Base-by-base conservation (phyloP, 2,113 vertebrate species). In the Zeus faber region DNA sequence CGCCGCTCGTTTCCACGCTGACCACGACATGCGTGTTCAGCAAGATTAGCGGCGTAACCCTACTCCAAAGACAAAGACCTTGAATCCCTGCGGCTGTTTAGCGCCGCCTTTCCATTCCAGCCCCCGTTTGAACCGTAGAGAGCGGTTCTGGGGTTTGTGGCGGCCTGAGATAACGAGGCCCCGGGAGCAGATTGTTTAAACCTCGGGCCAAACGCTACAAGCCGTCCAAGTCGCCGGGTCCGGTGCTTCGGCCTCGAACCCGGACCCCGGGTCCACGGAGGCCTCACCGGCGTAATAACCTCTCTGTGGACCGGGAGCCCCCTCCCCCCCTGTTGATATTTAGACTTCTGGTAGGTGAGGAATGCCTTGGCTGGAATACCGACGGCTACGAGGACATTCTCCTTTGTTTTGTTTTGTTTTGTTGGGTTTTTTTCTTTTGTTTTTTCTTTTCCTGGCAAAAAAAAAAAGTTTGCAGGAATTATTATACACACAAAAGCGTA, bases 191-290 rank as follows among this genome's bases (percentile, higher is more conserved):
- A 50, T 49, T 54, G 65, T 78, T 83, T 79, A 72, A 76, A 81
- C 60, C 65, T 53, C 65, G 1, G 58, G 70, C 80, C 79, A 84
- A 82, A 49, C 29, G 22, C 68, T 65, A 79, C 71, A 84, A n/a
- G n/a, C n/a, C n/a, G n/a, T n/a, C n/a, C n/a, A n/a, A n/a, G 68
- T 67, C 56, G 58, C 67, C 58, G 70, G 66, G 49, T 62, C 39
- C 43, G 13, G 41, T 41, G 49, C 61, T 74, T 72, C 67, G 56
- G 60, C 45, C 58, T 65, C 58, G 20, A 17, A 63, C 74, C 58
- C 44, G 20, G 57, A 35, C 33, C 14, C 33, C 68, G n/a, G n/a
- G n/a, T n/a, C n/a, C n/a, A n/a, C n/a, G n/a, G n/a, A n/a, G n/a
- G n/a, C n/a, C n/a, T n/a, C n/a, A n/a, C n/a, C n/a, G n/a, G n/a